These are phyloP conservation scores for Euwallacea similis DNA, from an alignment of 1,140 invertebrate genomes.

Conservation along the genomic window DNA sequence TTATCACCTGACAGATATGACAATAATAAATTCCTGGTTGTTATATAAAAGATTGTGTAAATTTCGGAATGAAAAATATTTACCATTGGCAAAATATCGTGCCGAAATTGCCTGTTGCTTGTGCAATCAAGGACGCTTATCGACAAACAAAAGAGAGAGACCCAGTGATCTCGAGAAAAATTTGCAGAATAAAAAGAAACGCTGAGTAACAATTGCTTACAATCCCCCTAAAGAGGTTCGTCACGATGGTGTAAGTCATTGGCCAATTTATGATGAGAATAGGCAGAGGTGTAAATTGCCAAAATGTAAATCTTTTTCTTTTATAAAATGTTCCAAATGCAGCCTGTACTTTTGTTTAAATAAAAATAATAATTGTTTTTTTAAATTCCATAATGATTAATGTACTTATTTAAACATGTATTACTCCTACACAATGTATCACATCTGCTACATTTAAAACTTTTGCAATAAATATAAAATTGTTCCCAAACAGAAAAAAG, in stretches of 20 bases:
- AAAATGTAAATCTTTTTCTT: conserved; percentile 23
- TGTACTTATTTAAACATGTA: not conserved
- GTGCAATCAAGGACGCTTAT: not conserved
- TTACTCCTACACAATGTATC: not conserved
- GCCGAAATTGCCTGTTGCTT: conserved; percentile 26
- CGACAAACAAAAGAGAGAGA: not conserved
- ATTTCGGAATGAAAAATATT: not conserved
- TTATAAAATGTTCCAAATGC: conserved; percentile 39
- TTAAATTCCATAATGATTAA: conserved; percentile 5
- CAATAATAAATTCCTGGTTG: conserved; percentile 41
- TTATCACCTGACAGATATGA: conserved; percentile 44
- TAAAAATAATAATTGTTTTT: conserved; percentile 39
- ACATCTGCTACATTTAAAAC: not conserved
- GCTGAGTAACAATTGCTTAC: not conserved
- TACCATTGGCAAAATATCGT: conserved; percentile 31
- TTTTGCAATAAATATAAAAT: no score
- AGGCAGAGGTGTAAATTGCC: conserved; percentile 18
- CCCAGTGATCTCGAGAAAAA: conserved; percentile 11
- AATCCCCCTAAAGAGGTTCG: conserved; percentile 16
- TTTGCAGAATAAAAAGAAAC: conserved; percentile 11
- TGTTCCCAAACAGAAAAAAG: no score
- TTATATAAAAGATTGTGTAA: conserved; percentile 26
- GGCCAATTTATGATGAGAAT: conserved; percentile 6
- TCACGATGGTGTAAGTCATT: conserved; percentile 11
- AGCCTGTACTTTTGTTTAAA: conserved; percentile 34